Evolutionary conservation across 2,888 invertebrate species (phyloP), one percentile per base, ranked within the genome.

Genomic region (Protophormia terraenovae): DNA sequence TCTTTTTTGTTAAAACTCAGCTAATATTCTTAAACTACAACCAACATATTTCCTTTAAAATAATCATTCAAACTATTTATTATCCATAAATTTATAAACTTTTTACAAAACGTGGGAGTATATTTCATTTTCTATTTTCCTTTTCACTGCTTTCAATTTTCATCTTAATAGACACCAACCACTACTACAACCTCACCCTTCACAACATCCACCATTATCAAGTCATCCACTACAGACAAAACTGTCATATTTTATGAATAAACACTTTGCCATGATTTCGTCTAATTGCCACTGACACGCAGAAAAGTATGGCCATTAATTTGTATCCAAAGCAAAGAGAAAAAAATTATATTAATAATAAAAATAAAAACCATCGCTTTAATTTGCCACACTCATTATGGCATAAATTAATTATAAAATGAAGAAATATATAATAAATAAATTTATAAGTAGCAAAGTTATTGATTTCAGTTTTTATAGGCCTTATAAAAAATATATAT

Each of bases 221-320:
- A n/a, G n/a, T n/a, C 41, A 3, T 4, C 3, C 12, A 41, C 2
- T 41, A 10, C 14, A 47, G 6, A 50, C 7, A 22, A 50, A 50
- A 22, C 50, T 22, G 8, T 19, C 8, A 22, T 10, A 19, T 22
- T 22, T 19, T 19, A 22, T 50, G 19, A 50, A 50, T 50, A 22
- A 50, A 19, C 19, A 53, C 16, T 6, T 16, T 32, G 32, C 22
- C 12, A 19, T 41, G 6, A 22, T 53, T 55, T 53, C 22, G n/a
- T 19, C n/a, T 24, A 55, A 35, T 71, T 53, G 53, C 32, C 53
- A 53, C 19, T 69, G 69, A 50, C 32, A 50, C 50, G 50, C 32
- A 10, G 27, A 66, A 76, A 76, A 66, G 50, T 58, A 38, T 41
- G 16, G 19, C 55, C 29, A 55, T 76, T 76, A 76, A 76, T 55